phyloP scores from a whole-genome alignment of 2,888 invertebrate species.

The Dorcus hopei region DNA sequence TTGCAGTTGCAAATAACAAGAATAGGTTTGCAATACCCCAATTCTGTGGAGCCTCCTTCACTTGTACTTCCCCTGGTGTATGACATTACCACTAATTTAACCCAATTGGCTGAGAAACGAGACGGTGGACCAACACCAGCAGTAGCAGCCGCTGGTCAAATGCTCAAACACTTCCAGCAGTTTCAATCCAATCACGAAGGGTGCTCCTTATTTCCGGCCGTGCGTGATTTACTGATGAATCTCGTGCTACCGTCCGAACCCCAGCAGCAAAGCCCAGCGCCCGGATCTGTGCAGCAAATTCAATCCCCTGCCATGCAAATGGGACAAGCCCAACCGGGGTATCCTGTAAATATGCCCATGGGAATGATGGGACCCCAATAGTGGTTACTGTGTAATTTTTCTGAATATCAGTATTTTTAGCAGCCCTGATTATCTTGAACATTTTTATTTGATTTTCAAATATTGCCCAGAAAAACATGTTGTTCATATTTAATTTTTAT shows the following conservation, averaged over 20 bases:
- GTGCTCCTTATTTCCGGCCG: slow-evolving; percentile 88
- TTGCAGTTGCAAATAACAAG: slow-evolving; percentile 72
- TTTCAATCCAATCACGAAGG: slow-evolving; percentile 67
- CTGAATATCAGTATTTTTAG: slow-evolving; percentile 11
- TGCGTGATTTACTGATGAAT: slow-evolving; percentile 82
- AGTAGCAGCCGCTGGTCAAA: slow-evolving; percentile 61
- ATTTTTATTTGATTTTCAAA: background rate
- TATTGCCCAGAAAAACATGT: no score
- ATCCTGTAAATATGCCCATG: slow-evolving; percentile 48
- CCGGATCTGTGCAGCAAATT: slow-evolving; percentile 52
- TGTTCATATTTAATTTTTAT: no score
- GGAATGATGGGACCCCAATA: slow-evolving; percentile 46
- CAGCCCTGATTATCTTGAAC: background rate
- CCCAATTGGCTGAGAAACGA: slow-evolving; percentile 81
- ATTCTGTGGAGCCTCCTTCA: slow-evolving; percentile 64
- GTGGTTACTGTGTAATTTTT: slow-evolving; percentile 16
- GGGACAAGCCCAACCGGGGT: slow-evolving; percentile 50
- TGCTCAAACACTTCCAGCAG: slow-evolving; percentile 71
- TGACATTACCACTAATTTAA: slow-evolving; percentile 81
- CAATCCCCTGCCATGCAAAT: slow-evolving; percentile 58
- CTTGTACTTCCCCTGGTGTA: slow-evolving; percentile 87
- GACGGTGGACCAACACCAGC: slow-evolving; percentile 62
- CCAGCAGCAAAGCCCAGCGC: slow-evolving; percentile 54
- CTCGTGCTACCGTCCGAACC: slow-evolving; percentile 78
- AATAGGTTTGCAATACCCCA: slow-evolving; percentile 58